These are phyloP conservation scores for Anthrax anthrax DNA, from an alignment of 2,888 invertebrate species.

Conservation along the genomic window DNA sequence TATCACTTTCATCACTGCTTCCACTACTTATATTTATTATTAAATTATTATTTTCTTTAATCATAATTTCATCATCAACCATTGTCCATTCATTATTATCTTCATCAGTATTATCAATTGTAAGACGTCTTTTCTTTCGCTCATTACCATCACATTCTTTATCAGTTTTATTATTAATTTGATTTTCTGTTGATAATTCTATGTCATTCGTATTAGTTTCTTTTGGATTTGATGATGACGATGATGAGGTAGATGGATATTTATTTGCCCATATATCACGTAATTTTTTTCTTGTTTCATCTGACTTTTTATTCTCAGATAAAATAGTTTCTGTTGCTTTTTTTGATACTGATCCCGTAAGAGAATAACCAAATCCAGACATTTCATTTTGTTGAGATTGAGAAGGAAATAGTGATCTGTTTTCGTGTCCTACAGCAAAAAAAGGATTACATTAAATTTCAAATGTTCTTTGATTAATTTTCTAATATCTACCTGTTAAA, in stretches of 20 bases:
- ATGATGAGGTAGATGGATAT: constrained; percentile 14
- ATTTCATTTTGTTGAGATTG: not conserved
- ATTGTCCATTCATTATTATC: constrained; percentile 15
- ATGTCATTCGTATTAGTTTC: not conserved
- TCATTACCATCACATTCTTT: not conserved
- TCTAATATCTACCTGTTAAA: constrained; percentile 7
- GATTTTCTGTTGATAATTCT: not conserved
- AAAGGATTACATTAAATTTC: not conserved
- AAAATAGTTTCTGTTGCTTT: not conserved
- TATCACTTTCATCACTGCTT: constrained; percentile 4
- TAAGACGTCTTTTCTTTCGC: constrained; percentile 20
- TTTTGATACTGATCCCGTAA: not conserved
- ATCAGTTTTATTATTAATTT: not conserved
- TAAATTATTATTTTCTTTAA: constrained; percentile 14
- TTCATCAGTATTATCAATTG: constrained; percentile 2
- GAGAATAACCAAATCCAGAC: constrained; percentile 1
- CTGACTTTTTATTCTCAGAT: not conserved
- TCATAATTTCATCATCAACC: constrained; percentile 26
- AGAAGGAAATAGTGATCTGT: not conserved
- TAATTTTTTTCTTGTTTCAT: constrained; percentile 13
- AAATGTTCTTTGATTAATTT: not conserved
- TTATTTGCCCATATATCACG: constrained; percentile 25
- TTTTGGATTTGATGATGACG: not conserved
- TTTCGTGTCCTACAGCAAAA: not conserved
- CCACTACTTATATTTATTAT: constrained; percentile 15